Evolutionary conservation across 1,140 invertebrate species (phyloP).

Genomic region (Schlechtendalia chinensis): DNA sequence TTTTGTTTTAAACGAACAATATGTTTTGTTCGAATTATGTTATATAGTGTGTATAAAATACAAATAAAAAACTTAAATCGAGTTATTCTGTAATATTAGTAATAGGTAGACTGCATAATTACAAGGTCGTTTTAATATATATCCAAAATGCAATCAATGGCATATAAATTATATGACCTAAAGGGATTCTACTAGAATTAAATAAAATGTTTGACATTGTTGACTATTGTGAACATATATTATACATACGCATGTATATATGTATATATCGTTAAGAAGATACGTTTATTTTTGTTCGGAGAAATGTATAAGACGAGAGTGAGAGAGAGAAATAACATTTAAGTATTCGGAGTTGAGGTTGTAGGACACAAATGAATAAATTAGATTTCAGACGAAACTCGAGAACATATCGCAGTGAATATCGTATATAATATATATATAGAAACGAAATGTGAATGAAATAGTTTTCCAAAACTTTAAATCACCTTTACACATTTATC

Average conservation of each 20-base stretch:
- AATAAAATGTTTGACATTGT: background rate
- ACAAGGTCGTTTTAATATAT: background rate
- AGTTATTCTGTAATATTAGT: background rate
- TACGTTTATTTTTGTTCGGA: constrained; percentile 10
- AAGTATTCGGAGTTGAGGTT: background rate
- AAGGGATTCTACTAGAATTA: background rate
- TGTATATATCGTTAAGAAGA: background rate
- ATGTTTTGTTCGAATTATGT: background rate
- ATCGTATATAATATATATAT: too few relatives aligned
- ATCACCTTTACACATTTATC: background rate
- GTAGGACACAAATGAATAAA: constrained; percentile 22
- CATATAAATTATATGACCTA: background rate
- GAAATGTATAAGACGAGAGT: too few relatives aligned
- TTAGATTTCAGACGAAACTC: constrained; percentile 16
- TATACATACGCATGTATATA: background rate
- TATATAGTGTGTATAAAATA: background rate
- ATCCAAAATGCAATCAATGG: background rate
- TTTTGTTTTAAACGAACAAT: background rate
- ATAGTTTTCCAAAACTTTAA: constrained; percentile 18
- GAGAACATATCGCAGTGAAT: background rate
- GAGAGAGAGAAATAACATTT: background rate
- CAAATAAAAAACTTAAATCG: background rate
- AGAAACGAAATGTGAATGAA: constrained; percentile 7
- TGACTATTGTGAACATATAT: background rate
- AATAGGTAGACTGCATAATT: background rate